These are phyloP conservation scores for Drepana falcataria DNA, from an alignment of 2,888 invertebrate genomes.

Conservation along the genomic window DNA sequence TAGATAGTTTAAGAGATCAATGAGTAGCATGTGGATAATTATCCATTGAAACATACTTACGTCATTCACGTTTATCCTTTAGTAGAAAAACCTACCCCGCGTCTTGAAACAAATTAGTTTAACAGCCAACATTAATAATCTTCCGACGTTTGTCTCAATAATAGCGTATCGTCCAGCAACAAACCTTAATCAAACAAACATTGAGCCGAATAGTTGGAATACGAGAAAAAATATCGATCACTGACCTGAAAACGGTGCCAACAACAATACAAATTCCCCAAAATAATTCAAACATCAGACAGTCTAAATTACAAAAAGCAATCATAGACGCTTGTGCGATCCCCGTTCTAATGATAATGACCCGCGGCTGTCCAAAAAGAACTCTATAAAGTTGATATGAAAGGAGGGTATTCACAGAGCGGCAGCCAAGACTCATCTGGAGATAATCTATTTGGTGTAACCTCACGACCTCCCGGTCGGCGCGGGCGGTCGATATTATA, in stretches of 20 bases:
- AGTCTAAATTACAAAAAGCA: constrained; percentile 64
- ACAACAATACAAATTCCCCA: constrained; percentile 53
- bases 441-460: constrained; percentile 77
- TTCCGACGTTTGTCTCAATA: not conserved
- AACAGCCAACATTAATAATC: not conserved
- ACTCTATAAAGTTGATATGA: constrained; percentile 61
- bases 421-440: constrained; percentile 59
- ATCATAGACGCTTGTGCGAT: constrained; percentile 59
- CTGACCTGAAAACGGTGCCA: constrained; percentile 38
- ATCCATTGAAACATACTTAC: too few relatives aligned
- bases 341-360: constrained; percentile 56
- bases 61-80: too few relatives aligned
- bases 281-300: constrained; percentile 61
- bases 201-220: constrained; percentile 13
- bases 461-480: constrained; percentile 69
- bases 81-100: too few relatives aligned
- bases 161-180: constrained; percentile 14
- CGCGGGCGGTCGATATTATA: constrained; percentile 48
- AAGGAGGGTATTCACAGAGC: constrained; percentile 54
- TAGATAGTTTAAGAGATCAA: too few relatives aligned
- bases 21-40: too few relatives aligned
- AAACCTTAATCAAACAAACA: constrained; percentile 24
- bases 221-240: constrained; percentile 28
- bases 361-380: constrained; percentile 47
- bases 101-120: not conserved